Base-by-base conservation (phyloP, 2,888 invertebrate species). In the Hecatera dysodea region DNA sequence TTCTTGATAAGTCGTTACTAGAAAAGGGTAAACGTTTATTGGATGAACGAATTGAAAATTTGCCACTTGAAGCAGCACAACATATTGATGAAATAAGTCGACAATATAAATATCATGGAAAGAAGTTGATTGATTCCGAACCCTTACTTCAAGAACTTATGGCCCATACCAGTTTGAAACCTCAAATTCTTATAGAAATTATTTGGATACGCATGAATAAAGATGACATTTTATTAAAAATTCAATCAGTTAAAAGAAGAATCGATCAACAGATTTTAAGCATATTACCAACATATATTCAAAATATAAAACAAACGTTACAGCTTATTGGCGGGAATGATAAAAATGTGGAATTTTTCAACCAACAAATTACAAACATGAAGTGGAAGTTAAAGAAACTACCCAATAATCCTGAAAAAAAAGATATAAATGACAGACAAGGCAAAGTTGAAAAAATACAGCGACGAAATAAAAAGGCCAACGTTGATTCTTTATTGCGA, bases 1-100 rank as follows among this genome's bases (percentile, higher is more conserved):
- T 70, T 17, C 61, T 78, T 42, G 67, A 79, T 67, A 74, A 79
- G 50, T 61, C 60, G 2, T 52, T 70, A 19, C 53, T 78, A 22
- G 33, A 70, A 12, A 74, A 61, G 9, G 78, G 80, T 19, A 27
- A 46, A 39, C 0, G 5, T 50, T 27, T 78, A 8, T 29, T 79
- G 9, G 5, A 53, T 6, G 15, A 57, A 27, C 74, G 52, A 48
- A 22, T 67, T 9, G 0, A 29, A 29, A n/a, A 48, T 2, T 42
- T 64, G 24, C 68, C 68, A 1, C n/a, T n/a, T n/a, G 29, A 42
- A 12, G 55, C 59, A 22, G 19, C 9, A 55, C 15, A 1, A 36
- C 11, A n/a, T 9, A 11, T 17, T 27, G 9, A 62, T 36, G n/a
- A 48, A 7, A 65, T 76, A 33, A 0, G 17, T 24, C 5, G 5